Base-by-base conservation (phyloP, 2,888 invertebrate genomes). In the Drosophila eohydei region DNA sequence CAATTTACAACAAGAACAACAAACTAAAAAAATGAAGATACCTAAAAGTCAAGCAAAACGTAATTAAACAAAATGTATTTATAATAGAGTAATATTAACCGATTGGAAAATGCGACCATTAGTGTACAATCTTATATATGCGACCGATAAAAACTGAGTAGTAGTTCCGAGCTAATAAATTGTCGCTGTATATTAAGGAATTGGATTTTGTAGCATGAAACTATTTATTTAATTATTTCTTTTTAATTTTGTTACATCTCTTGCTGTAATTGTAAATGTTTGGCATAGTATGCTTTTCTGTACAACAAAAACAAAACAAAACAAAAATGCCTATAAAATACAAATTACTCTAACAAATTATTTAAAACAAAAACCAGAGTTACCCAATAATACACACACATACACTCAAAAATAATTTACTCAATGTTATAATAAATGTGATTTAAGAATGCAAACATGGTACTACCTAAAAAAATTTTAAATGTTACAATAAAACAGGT, bases 361-460 rank as follows among this genome's bases (percentile, higher is more conserved):
- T 63, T 55, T 66, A 78, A 73, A 41, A 43, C 14, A n/a, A 56
- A 57, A 43, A 71, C 62, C 57, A 66, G 69, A 77, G 63, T 63
- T 66, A 69, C 75, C 71, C 74, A 81, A 70, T 81, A 74, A 62
- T 76, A 79, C 71, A 77, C 78, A 78, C 74, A 59, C 74, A 81
- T 84, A 85, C 80, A 84, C 88, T 88, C 88, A 85, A 79, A 67
- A 74, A 79, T 84, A 81, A 83, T 81, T 81, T 88, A 86, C 85
- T 86, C 85, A 86, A 85, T 88, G 84, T 85, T 85, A 86, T 86
- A 86, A 87, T 87, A 89, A 89, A 89, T 87, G 86, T 87, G 86
- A 87, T 87, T 87, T 87, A 87, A 84, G 85, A 72, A 84, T 61
- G 76, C 80, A 82, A 83, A 70, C 74, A 84, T 71, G 82, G 85